Base-by-base conservation (phyloP, 2,797 vertebrate genomes). In the Falco cherrug region DNA sequence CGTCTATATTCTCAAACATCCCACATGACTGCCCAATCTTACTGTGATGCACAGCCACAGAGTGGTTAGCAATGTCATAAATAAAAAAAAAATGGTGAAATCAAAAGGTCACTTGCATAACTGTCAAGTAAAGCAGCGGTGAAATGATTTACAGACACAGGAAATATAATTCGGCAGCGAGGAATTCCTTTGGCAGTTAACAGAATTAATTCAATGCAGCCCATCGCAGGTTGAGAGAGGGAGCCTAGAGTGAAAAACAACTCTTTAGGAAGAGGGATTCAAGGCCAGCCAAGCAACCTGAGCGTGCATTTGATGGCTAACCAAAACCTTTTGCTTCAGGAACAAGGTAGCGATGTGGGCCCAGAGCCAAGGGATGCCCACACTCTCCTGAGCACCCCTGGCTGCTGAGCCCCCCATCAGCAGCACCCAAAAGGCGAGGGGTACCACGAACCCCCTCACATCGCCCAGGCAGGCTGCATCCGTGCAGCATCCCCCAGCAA, bases 21-120 rank as follows among this genome's bases (percentile, higher is more conserved):
- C 47, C 80, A 57, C 2, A 4, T 71, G 85, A 94, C 90, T 64
- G 90, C 53, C 82, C 89, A 80, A 75, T 70, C 84, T 95, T 76
- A 75, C 56, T 45, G 5, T 6, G 48, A 88, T 85, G 59, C 60
- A 41, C 93, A 95, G 86, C 93, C 83, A 83, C 68, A 28, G 79
- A 94, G 63, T 50, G 48, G 69, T 95, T 93, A 95, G 73, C 67
- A 54, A 75, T 75, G 79, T 89, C 94, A 97, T 95, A 95, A 97
- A 82, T 94, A 91, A 91, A 84, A 48, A 85, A 70, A 87, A 84
- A 77, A 78, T 37, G 56, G 89, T n/a, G 75, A 96, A 98, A 97
- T 94, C 92, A 79, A 97, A 97, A 98, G 96, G 94, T 97, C 96
- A 96, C 95, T 97, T 96, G 94, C 95, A 94, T 95, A 97, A 97